Conservation (phyloP, 2,113 vertebrate species). For the Forbesichthys papilliferus region DNA sequence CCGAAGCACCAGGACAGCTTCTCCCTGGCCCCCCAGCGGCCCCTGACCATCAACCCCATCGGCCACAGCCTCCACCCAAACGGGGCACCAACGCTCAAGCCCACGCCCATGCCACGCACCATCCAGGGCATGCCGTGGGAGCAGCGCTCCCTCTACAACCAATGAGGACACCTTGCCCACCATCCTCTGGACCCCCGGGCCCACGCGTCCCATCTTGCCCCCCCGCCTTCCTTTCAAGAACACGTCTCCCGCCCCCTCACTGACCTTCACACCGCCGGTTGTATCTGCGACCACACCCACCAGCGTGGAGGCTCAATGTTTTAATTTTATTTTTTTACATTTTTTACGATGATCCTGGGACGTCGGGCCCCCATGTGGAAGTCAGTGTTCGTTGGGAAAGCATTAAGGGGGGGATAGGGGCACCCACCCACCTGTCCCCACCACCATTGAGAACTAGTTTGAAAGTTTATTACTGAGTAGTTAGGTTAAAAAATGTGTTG, state of each 20-base stretch:
- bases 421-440: too few relatives aligned
- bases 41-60: slow-evolving; percentile 75
- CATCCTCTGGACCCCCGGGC: not conserved
- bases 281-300: not conserved
- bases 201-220: not conserved
- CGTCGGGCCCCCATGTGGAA: slow-evolving; percentile 35
- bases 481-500: slow-evolving; percentile 70
- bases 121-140: slow-evolving; percentile 76
- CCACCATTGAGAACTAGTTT: slow-evolving; percentile 60
- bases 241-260: slow-evolving; percentile 2
- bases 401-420: slow-evolving; percentile 9
- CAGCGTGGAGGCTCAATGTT: slow-evolving; percentile 42
- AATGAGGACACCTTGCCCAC: slow-evolving; percentile 51
- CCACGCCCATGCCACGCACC: slow-evolving; percentile 69
- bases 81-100: slow-evolving; percentile 69
- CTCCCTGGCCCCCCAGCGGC: slow-evolving; percentile 70
- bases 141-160: slow-evolving; percentile 76
- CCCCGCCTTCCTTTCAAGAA: not conserved
- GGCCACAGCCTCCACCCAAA: slow-evolving; percentile 73
- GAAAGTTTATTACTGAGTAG: slow-evolving; percentile 67
- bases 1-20: slow-evolving; percentile 73
- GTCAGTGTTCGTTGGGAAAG: slow-evolving; percentile 31
- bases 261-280: not conserved
- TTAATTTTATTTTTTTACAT: not conserved
- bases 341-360: slow-evolving; percentile 11